Conservation (phyloP, 2,113 vertebrate genomes). For the Tretioscincus oriximinensis region DNA sequence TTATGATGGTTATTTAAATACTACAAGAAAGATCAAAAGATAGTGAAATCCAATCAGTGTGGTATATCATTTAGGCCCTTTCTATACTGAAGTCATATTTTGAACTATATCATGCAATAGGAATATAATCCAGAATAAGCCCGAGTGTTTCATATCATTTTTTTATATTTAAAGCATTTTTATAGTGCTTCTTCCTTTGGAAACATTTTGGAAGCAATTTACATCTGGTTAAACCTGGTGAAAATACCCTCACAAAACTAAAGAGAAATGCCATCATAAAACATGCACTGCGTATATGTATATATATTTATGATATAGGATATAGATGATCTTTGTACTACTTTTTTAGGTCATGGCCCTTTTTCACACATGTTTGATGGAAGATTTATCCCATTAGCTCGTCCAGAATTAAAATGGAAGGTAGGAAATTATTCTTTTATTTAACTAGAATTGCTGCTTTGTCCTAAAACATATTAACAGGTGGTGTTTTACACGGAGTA, state of each 20-base stretch:
- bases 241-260: background rate
- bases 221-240: background rate
- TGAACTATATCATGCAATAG: too few species aligned
- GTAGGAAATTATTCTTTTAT: conserved; percentile 64
- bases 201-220: too few species aligned
- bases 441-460: background rate
- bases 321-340: conserved; percentile 16
- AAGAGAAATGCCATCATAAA: background rate
- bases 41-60: background rate
- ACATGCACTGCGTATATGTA: background rate
- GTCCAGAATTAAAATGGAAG: conserved; percentile 80
- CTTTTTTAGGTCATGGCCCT: conserved; percentile 88
- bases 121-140: too few species aligned
- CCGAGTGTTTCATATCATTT: too few species aligned
- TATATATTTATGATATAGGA: too few species aligned
- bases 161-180: too few species aligned
- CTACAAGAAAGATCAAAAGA: background rate
- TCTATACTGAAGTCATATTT: too few species aligned
- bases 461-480: background rate
- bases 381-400: conserved; percentile 85
- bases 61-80: background rate
- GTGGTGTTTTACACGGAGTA: background rate
- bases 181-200: too few species aligned
- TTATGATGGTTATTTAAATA: background rate
- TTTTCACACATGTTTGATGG: conserved; percentile 97